phyloP scores from a whole-genome alignment of 2,888 invertebrate genomes.

The Octodonta nipae region DNA sequence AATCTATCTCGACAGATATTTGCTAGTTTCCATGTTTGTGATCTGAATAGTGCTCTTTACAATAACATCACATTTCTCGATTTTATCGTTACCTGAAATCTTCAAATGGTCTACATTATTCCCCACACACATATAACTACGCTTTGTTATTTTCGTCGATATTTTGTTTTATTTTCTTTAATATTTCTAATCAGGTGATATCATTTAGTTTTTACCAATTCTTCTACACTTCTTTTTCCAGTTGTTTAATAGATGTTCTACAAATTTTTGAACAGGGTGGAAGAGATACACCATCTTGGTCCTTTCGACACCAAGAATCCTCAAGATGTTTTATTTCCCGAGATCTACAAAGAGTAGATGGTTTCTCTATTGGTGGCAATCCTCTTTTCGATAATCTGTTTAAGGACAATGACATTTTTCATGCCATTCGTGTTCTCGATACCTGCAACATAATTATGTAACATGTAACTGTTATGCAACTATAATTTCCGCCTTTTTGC shows the following conservation, averaged over 20 bases:
- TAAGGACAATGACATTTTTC: background rate
- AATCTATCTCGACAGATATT: too few relatives aligned
- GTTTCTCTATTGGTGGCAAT: conserved; percentile 1
- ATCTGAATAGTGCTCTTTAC: background rate
- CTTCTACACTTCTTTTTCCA: too few relatives aligned
- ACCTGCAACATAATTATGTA: background rate
- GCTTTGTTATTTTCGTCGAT: conserved; percentile 1
- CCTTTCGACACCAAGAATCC: too few relatives aligned
- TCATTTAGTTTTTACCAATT: too few relatives aligned
- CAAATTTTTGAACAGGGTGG: too few relatives aligned
- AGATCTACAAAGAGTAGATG: background rate
- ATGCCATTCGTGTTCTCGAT: background rate
- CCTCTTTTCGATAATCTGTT: conserved; percentile 1
- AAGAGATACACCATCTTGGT: too few relatives aligned
- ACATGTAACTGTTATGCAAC: background rate
- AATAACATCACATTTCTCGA: background rate
- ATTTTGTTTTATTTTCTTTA: too few relatives aligned
- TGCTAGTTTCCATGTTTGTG: background rate
- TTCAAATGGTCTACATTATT: background rate
- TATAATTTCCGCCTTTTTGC: background rate
- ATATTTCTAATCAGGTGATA: too few relatives aligned
- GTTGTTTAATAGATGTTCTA: too few relatives aligned
- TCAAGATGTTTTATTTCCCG: too few relatives aligned
- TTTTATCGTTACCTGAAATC: conserved; percentile 1
- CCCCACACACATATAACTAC: conserved; percentile 1